Base-by-base conservation (phyloP, 1,140 invertebrate genomes). In the Eumeta japonica region DNA sequence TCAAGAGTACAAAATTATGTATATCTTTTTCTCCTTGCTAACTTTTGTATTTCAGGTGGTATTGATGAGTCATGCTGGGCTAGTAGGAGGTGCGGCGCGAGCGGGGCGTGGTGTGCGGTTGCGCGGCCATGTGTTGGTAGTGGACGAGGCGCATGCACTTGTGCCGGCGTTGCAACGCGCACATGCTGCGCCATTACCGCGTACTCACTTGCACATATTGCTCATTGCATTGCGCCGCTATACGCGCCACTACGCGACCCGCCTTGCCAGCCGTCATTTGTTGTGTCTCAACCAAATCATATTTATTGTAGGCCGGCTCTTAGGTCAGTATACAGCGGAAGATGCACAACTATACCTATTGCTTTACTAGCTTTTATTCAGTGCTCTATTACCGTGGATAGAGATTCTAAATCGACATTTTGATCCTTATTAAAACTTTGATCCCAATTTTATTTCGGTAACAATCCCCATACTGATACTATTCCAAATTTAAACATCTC, bases 91-190 rank as follows among this genome's bases (percentile, higher is more conserved):
- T 59, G 79, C 78, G 7, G 96, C 95, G 0, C 78, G 97, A 49
- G 80, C 87, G 46, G 88, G 90, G 1, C 83, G 83, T 61, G 88
- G 89, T n/a, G 84, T 99, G 4, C 81, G 87, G 46, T 58, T 98
- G 3, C 83, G 88, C 55, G 83, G 88, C 41, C 92, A 90, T 64
- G 76, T 98, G 28, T 73, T 99, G 1, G 89, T 99, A 43, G 84
- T 99, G 31, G 97, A 99, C 67, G 97, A 99, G 76, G 97, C 96
- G 4, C 97, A 99, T 53, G 98, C 98, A 77, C 78, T 99, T 3
- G 74, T 97, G 12, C 92, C 97, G 41, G 89, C 93, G 0, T 87
- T 98, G 41, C 84, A 87, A 40, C 85, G 86, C 55, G 89, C 97
- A 48, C 82, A 98, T 59, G 90, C 89, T 52, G 79, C 82, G 1